Evolutionary conservation across 2,113 vertebrate genomes (phyloP), one percentile per base, ranked within the genome.

Genomic region (Tachysurus vachellii): DNA sequence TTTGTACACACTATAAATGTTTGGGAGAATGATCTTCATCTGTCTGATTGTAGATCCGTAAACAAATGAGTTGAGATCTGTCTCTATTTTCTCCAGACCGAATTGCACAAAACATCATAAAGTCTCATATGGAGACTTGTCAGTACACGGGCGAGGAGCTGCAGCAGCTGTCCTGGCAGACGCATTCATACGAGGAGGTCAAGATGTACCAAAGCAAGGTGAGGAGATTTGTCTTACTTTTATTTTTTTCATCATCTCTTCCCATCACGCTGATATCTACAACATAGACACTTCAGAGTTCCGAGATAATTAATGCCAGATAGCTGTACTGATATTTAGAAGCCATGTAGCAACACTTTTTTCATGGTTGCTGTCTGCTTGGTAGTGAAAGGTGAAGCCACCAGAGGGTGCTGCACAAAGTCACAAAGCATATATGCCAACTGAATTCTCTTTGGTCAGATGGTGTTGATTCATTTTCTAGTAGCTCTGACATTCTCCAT

Each of bases 141-240:
- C 98, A 99, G 85, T 99, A 99, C 93, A 99, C 98, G 73, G 95
- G 96, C 90, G 98, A 99, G 57, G 98, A 99, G 92, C 95, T 99
- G 47, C 98, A 99, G 94, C 98, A 99, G 94, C 95, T 99, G 80
- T 97, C 97, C 0, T 99, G 98, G 98, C 98, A 99, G 94, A 99
- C 98, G 11, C 98, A 99, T 92, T 97, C 97, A 50, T 99, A 99
- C 2, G 98, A 99, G 92, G 98, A 99, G 93, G 97, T 99, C 90
- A 99, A 99, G 92, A 95, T 97, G 87, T 99, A 99, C 95, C 98
- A 99, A 96, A 99, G 95, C 96, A 99, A 99, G 97, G 98, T 99
- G 91, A 10, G 80, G 68, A 83, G n/a, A 75, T 26, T 56, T 56
- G 9, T 28, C 4, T 56, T 28, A 4, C 11, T 75, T 75, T 47